Evolutionary conservation across 23 tunicate species (phyloP), one percentile per base, ranked within the genome.

Genomic region (Ascidia mentula): DNA sequence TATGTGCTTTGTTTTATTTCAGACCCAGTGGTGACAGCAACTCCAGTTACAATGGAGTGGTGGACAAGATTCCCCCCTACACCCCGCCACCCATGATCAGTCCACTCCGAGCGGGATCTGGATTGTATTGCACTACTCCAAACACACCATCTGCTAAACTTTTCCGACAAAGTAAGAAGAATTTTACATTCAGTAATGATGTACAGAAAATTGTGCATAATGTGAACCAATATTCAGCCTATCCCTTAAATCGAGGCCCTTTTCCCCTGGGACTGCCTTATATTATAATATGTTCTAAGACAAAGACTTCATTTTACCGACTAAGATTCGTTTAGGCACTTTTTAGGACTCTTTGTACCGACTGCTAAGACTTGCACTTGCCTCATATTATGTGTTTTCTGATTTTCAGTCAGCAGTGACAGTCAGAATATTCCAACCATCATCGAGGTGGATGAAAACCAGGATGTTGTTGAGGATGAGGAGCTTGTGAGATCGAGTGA

Each of bases 81-180:
- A 92, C 97, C 24, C 97, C 97, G 18, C 97, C 97, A 18, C 97
- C 97, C 18, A 92, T 92, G 97, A 72, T 92, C 40, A 92, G 97
- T 45, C 97, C 97, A 31, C 69, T 82, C 12, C 69, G 97, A 73
- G 84, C 89, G 7, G 97, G 97, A 20, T 82, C 97, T 9, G 97
- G 97, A 31, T 46, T 92, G 37, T 92, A 82, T 78, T 87, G 88
- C 61, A 92, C 84, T 2, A 92, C 97, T n/a, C 97, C 97, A 8
- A 80, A 72, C 33, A 92, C 97, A 17, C 92, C 97, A 0, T 75
- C 85, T 38, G 60, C 40, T 34, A 91, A 86, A 79, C 72, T 85
- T 36, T 33, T 71, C 77, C 70, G 97, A 76, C 97, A 91, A 86
- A 69, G 96, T 90, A 85, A 59, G 85, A n/a, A n/a, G n/a, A n/a